Base-by-base conservation (phyloP, 1,140 invertebrate genomes). In the Ctenoplectra terminalis region DNA sequence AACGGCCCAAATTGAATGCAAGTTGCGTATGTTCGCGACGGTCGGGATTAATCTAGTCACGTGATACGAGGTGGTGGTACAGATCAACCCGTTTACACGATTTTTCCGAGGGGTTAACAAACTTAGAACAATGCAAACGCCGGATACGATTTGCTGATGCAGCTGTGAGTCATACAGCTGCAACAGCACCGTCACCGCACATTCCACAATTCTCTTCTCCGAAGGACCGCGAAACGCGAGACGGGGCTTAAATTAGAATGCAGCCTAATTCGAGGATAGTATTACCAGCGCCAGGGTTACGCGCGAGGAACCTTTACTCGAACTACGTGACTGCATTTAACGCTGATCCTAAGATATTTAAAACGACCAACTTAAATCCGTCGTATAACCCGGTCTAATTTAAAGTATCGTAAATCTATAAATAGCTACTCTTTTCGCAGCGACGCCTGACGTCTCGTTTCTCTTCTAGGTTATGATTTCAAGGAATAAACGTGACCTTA, bases 191-290 rank as follows among this genome's bases (percentile, higher is more conserved):
- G 52, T 58, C 52, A 54, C 64, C 15, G 13, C 29, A 17, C 79
- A 84, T 84, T 85, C 74, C 79, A 77, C 73, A 48, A 85, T 85
- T 78, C 52, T 34, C 61, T 72, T 81, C 72, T 66, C 17, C 64
- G 76, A 72, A 74, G 64, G 37, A 75, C 52, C 43, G 37, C 50
- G 78, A 86, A 85, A 86, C 52, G 50, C 81, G 81, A 86, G 67
- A 84, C 72, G 54, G 13, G 70, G 4, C 66, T 81, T 54, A 56
- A 81, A 84, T 86, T 86, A 75, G 75, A 66, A 50, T 73, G 31
- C 76, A 61, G 58, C 76, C 60, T 60, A 84, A 72, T 70, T 70
- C 63, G 54, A 54, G 70, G 3, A 31, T 52, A 67, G 58, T 54
- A 78, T 82, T 61, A 43, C 54, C 46, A 8, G 31, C 48, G 11